Evolutionary conservation across 2,113 vertebrate genomes (phyloP).

Genomic region (Dromas ardeola): DNA sequence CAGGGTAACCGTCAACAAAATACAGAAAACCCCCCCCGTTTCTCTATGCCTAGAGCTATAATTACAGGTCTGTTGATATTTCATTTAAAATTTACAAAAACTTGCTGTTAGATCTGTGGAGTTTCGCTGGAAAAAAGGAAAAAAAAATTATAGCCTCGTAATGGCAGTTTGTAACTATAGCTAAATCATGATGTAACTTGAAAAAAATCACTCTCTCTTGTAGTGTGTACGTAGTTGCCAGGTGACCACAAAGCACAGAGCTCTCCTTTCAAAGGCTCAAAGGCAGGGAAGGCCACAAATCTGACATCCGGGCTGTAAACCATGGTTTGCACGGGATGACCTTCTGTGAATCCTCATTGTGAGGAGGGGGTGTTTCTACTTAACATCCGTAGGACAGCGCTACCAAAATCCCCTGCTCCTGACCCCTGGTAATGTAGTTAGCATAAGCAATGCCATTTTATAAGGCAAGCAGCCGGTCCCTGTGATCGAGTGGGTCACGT

Average conservation of each 20-base stretch:
- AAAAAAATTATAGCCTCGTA: not conserved
- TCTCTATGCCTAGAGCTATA: not conserved
- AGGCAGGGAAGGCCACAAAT: not conserved
- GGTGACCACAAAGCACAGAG: not conserved
- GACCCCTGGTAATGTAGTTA: fast-evolving
- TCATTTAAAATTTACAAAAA: not conserved
- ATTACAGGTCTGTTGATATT: not conserved
- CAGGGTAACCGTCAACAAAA: not conserved
- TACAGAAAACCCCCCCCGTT: not conserved
- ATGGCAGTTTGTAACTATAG: not conserved
- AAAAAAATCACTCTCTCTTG: not conserved
- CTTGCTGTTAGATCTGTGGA: not conserved
- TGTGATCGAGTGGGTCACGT: fast-evolving
- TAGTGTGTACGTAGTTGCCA: not conserved
- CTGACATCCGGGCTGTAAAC: not conserved
- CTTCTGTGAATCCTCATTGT: not conserved
- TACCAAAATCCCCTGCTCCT: not conserved
- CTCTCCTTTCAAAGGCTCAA: not conserved
- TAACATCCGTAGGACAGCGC: fast-evolving
- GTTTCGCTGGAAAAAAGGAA: not conserved
- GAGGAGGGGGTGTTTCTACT: not conserved
- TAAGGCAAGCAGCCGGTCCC: not conserved
- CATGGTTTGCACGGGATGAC: not conserved
- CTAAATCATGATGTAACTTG: not conserved
- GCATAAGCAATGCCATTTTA: not conserved